phyloP scores from a whole-genome alignment of 2,888 invertebrate genomes.

The Monochamus alternatus region DNA sequence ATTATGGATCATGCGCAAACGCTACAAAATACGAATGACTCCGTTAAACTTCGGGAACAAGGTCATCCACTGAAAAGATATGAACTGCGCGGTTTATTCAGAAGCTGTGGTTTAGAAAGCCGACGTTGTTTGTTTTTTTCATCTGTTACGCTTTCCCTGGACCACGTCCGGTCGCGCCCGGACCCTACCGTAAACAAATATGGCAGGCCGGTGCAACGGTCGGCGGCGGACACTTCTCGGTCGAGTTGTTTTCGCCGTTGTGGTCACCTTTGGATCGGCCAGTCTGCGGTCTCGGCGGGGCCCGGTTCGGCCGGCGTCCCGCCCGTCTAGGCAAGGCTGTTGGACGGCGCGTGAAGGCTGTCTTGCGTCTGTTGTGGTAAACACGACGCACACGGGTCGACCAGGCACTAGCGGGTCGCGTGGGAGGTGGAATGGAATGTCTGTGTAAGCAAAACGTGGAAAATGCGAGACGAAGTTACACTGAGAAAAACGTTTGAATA shows the following conservation, averaged over 20 bases:
- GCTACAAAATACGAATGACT: no score
- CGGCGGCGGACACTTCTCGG: conserved; percentile 12
- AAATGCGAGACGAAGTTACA: no score
- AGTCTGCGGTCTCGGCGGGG: conserved; percentile 34
- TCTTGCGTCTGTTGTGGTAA: conserved; percentile 36
- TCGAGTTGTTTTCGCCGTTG: conserved; percentile 37
- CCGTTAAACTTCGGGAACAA: no score
- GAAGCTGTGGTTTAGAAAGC: not conserved
- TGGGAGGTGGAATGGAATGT: conserved; percentile 8
- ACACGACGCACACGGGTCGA: conserved; percentile 21
- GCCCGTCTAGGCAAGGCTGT: conserved; percentile 40
- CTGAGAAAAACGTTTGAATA: no score
- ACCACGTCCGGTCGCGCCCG: conserved; percentile 16
- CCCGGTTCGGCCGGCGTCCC: conserved; percentile 17
- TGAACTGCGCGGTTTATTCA: no score
- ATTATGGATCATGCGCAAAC: no score
- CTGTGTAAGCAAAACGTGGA: not conserved
- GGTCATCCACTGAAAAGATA: no score
- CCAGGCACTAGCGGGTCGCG: conserved; percentile 17
- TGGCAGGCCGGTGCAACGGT: conserved; percentile 26
- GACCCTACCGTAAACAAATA: conserved; percentile 41
- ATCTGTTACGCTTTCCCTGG: conserved; percentile 14
- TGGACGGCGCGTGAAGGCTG: conserved; percentile 42
- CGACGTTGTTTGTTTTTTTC: conserved; percentile 7
- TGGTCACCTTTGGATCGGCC: conserved; percentile 38